Evolutionary conservation across 2,888 invertebrate genomes (phyloP).

Genomic region (Andrena hattorfiana): DNA sequence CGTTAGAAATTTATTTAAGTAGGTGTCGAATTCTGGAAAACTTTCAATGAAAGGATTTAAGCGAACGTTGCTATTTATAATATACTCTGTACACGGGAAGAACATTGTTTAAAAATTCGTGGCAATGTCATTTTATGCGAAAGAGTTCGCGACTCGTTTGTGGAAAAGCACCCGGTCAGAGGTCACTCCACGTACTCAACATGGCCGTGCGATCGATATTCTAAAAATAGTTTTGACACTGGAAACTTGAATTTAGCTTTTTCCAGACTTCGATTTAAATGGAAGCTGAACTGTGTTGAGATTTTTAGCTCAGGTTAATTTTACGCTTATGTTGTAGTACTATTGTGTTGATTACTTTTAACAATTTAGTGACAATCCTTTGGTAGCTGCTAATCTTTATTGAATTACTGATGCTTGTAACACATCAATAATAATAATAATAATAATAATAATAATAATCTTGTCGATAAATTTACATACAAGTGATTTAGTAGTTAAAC

Average conservation of each 20-base stretch:
- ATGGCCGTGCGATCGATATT: constrained; percentile 69
- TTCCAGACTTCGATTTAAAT: constrained; percentile 18
- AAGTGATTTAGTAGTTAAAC: too few relatives aligned
- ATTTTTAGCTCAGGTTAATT: not conserved
- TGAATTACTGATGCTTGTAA: not conserved
- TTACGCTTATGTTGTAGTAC: not conserved
- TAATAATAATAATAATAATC: too few relatives aligned
- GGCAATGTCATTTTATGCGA: not conserved
- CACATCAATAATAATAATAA: not conserved
- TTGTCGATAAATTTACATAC: too few relatives aligned
- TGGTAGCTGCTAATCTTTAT: not conserved
- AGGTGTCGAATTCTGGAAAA: too few relatives aligned
- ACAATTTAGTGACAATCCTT: not conserved
- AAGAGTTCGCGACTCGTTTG: constrained; percentile 46
- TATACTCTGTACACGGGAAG: not conserved
- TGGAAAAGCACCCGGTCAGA: constrained; percentile 56
- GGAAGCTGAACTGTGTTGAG: not conserved
- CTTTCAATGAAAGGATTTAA: not conserved
- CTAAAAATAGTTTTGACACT: constrained; percentile 70
- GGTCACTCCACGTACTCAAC: constrained; percentile 56
- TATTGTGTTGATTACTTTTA: not conserved
- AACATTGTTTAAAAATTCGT: not conserved
- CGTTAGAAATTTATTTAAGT: not conserved
- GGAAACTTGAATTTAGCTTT: constrained; percentile 50
- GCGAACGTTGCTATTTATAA: not conserved